These are phyloP conservation scores for Botia almorhae DNA, from an alignment of 2,797 vertebrate species.

Conservation along the genomic window DNA sequence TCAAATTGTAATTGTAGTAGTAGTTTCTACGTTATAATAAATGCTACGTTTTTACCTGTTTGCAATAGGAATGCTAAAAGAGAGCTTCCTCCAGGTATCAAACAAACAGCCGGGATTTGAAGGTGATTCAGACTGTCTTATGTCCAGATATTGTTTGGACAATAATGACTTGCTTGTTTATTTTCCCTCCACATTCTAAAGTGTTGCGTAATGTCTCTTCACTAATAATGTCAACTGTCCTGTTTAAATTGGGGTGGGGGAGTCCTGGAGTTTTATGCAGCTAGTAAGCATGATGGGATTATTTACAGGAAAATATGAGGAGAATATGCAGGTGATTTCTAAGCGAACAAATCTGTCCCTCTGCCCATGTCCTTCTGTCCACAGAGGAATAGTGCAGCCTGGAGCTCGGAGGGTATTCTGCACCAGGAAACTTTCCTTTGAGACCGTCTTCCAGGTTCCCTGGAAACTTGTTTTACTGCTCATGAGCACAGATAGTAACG, in stretches of 20 bases:
- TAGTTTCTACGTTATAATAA: too few species aligned
- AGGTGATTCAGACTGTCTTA: background rate
- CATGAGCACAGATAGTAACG: slow-evolving; percentile 22
- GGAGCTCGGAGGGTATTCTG: slow-evolving; percentile 9
- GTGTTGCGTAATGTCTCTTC: background rate
- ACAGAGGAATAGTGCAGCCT: slow-evolving; percentile 13
- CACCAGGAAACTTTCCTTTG: slow-evolving; percentile 19
- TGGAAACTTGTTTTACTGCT: slow-evolving; percentile 19
- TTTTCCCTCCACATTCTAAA: background rate
- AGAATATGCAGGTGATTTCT: background rate
- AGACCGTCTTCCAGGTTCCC: slow-evolving; percentile 4
- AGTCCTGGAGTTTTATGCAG: too few species aligned
- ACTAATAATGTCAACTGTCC: background rate
- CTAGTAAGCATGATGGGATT: too few species aligned
- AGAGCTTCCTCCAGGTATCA: background rate
- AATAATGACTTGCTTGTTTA: background rate
- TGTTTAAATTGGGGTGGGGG: background rate
- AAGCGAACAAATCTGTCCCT: background rate
- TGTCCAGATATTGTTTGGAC: background rate
- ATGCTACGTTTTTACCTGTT: background rate
- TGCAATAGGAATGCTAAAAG: background rate
- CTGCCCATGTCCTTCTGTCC: background rate
- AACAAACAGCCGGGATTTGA: background rate
- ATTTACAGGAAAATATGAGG: background rate
- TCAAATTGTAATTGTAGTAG: background rate